Evolutionary conservation across 2,113 vertebrate genomes (phyloP), one percentile per base, ranked within the genome.

Genomic region (Anser brachyrhynchus): DNA sequence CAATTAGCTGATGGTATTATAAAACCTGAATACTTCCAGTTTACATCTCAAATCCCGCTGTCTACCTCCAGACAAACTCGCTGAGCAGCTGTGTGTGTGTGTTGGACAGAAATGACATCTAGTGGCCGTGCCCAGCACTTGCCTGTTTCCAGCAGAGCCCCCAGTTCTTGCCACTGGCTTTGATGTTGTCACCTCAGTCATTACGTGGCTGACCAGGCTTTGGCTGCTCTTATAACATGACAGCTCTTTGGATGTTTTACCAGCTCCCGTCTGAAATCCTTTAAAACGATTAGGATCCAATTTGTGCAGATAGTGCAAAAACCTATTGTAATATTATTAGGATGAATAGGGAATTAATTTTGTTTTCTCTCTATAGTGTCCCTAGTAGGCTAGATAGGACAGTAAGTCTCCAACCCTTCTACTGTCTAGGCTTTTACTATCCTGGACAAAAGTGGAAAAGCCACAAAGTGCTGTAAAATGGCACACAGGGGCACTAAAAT

Each of bases 61-160:
- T 57, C 57, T 57, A 12, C 51, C 37, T 29, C 73, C 77, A 59
- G 66, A 79, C 88, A 62, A 55, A 94, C 52, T 0, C 54, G 78
- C 44, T 49, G 54, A 81, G 74, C 13, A 3, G 13, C 55, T 41
- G 51, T 17, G 2, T 62, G n/a, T 49, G 70, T 88, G 49, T 51
- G 46, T 77, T 86, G 95, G 86, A 19, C 91, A 95, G 92, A 93
- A 92, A 84, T 97, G 98, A 97, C 98, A 98, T 94, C 98, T 98
- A 93, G 97, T 96, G 98, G 96, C 85, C 51, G 44, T 52, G 62
- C 31, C 93, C 67, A 58, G 92, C 92, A 91, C 69, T 72, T 58
- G 29, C 35, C 35, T 58, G 1, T 84, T 75, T 92, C 87, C 92
- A 35, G 67, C 11, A 54, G 91, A 85, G 70, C 87, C 62, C 70